Percentiles rank a stretch among this genome's conserved stretches.
Conservation (phyloP, 2,888 invertebrate genomes). For the Tetragonisca angustula region DNA sequence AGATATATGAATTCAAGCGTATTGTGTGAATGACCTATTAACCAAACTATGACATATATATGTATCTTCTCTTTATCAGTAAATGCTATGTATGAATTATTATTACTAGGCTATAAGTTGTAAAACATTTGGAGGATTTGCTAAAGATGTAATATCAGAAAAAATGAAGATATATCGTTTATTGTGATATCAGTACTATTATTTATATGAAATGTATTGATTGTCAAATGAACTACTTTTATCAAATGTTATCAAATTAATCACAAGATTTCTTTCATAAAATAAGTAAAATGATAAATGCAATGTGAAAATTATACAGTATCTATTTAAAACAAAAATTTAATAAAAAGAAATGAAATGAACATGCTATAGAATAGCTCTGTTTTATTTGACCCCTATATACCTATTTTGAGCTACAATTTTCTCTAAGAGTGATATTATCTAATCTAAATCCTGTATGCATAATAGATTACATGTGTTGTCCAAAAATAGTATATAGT, state of each 20-base stretch:
- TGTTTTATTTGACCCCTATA: constrained; percentile 32
- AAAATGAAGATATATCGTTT: constrained; percentile 1
- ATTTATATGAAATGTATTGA: constrained; percentile 6
- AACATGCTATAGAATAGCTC: constrained; percentile 35
- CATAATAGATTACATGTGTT: constrained; percentile 44
- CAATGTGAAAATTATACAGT: background rate
- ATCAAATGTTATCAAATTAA: constrained; percentile 28
- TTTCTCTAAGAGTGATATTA: constrained; percentile 68
- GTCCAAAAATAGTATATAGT: constrained; percentile 62
- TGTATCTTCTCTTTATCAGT: background rate
- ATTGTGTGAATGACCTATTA: background rate
- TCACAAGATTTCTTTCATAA: background rate
- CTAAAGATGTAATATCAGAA: background rate
- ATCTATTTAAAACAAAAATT: background rate
- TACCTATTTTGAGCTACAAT: constrained; percentile 60
- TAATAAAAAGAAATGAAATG: constrained; percentile 16
- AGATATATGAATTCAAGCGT: background rate
- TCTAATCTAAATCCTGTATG: constrained; percentile 67
- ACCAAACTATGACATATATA: background rate
- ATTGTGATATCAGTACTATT: constrained; percentile 8
- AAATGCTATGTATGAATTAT: background rate
- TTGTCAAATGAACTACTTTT: constrained; percentile 14
- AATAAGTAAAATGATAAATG: background rate
- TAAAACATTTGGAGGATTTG: background rate
- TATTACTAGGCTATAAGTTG: background rate